Evolutionary conservation across 2,888 invertebrate genomes (phyloP), one percentile per base, ranked within the genome.

Genomic region (Drosophila anomalata): DNA sequence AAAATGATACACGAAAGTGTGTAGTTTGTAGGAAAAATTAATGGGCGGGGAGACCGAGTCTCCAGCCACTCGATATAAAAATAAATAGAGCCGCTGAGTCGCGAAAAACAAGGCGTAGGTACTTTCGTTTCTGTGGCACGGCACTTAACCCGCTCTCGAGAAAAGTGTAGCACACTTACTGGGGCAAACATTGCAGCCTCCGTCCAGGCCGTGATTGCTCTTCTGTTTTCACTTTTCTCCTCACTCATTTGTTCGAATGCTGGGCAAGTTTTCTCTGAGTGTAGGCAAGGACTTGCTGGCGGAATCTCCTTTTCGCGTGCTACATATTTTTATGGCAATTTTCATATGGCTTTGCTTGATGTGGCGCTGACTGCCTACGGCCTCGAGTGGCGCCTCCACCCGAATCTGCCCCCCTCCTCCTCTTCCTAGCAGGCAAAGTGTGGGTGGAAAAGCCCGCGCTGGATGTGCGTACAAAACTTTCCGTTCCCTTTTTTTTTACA

Each of bases 111-210:
- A 11, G 14, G 6, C 22, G 20, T 12, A 12, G 17, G 12, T 24
- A 41, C 14, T 31, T 22, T 17, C 6, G 29, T 41, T 41, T 58
- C 17, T 6, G 6, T 51, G 66, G 65, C 59, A 65, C 56, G 74
- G 76, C 79, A 77, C 79, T 78, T 81, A 87, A 86, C 87, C 87
- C 85, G 76, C 73, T 66, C 81, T 75, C 62, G 66, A 69, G 77
- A 50, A 75, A 74, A 78, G 77, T 82, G 86, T 85, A 79, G 86
- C 80, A 72, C 79, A 79, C 83, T 81, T 85, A 82, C 77, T 85
- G 80, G 79, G 83, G 86, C 75, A 81, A 77, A 73, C 82, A 77
- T 72, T 77, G 79, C 85, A 84, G 85, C 22, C 22, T 22, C 22
- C 22, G 22, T 29, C 29, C 29, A 29, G 9, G 9, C 44, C 29